Base-by-base conservation (phyloP, 1,140 invertebrate genomes). In the Hylaeus volcanicus region DNA sequence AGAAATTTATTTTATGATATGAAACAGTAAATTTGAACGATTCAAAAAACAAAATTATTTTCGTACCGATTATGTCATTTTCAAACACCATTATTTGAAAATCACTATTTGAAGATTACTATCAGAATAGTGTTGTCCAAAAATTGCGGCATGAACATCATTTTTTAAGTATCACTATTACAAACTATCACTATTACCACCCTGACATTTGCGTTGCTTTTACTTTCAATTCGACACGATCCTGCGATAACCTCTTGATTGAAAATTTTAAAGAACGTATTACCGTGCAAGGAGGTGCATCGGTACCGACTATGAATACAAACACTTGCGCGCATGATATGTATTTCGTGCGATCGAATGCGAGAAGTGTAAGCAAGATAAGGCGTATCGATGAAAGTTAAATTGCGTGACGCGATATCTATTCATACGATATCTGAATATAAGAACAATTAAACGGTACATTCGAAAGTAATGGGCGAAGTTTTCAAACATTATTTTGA, bases 211-310 rank as follows among this genome's bases (percentile, higher is more conserved):
- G 5, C 41, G 12, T 26, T 63, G 43, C 14, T 26, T 53, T 74
- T 65, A 74, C 65, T 74, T 55, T n/a, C 39, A 75, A 75, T 43
- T 56, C 56, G 51, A 9, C 43, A 43, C 39, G 9, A 66, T 43
- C 58, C 12, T 12, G 11, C 12, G 55, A 69, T 70, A 77, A 69
- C 65, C 74, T 45, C 53, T 2, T 26, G 3, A 45, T 37, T 51
- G 41, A 53, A 65, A 41, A 56, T 43, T 51, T 56, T 60, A 8
- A 4, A 4, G 15, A 11, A 5, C 45, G 11, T 53, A 12, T 26
- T 26, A 66, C 1, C 74, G 41, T 68, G n/a, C 63, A 55, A 43
- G 11, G n/a, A 58, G 51, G 53, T 76, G 64, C 51, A 76, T 15
- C 53, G 53, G 60, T 39, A 26, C 45, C 15, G 8, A 65, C 63